Base-by-base conservation (phyloP, 2,797 vertebrate species). In the Lacerta bilineata region DNA sequence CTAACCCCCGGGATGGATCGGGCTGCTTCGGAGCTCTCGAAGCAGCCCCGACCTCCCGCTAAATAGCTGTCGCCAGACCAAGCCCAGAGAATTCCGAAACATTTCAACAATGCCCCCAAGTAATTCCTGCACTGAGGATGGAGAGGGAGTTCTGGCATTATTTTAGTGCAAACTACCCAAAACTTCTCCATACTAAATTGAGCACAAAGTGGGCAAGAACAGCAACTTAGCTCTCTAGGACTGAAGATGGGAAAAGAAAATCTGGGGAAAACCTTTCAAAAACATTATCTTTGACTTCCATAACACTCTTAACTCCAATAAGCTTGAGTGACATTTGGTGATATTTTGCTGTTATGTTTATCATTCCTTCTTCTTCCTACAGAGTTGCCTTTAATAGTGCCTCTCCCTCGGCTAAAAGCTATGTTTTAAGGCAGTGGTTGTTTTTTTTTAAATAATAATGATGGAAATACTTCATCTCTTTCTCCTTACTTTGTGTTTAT, bases 381-480 rank as follows among this genome's bases (percentile, higher is more conserved):
- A 55, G 59, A n/a, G 43, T 23, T 83, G 33, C 29, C 88, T 85
- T 75, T 90, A 87, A 87, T 76, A 25, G 59, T 64, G 46, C 75
- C 27, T 83, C 80, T 90, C 74, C 77, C 27, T 43, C 17, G 27
- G 13, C 68, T 80, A 76, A 89, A 90, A 87, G 74, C 90, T 66
- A 64, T 78, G 4, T 76, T 91, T 85, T 87, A 85, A 87, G 71
- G 55, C 55, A 18, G 15, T 82, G 79, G 50, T 11, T 3, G 50
- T 11, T 3, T 13, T 50, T 84, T 80, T 83, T 46, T 20, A 5
- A 82, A 79, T 33, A 61, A 61, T 1, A 61, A 61, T 72, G 59
- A 55, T 59, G 36, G 66, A 89, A 91, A 78, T 18, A 0, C 29
- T 66, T 89, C 50, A 80, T 61, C 50, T 75, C 15, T 50, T 87